Evolutionary conservation across 2,888 invertebrate species (phyloP).

Genomic region (Norana najaformis): DNA sequence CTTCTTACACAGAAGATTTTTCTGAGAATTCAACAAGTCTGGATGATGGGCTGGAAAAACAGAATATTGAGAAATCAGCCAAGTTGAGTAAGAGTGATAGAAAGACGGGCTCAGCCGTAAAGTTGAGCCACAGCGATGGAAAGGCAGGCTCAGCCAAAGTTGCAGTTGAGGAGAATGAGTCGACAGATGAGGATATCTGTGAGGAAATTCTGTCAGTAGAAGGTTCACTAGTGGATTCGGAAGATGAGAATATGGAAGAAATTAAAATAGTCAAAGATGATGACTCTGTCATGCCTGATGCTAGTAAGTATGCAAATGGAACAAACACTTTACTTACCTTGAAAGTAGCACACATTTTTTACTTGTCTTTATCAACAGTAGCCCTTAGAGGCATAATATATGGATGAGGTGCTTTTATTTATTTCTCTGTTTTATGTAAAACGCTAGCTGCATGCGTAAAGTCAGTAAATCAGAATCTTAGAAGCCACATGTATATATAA

Average conservation of each 20-base stretch:
- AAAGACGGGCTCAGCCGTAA: background rate
- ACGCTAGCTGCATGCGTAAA: background rate
- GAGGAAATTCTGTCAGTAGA: background rate
- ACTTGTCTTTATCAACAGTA: no score
- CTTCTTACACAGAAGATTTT: conserved; percentile 1
- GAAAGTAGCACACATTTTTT: background rate
- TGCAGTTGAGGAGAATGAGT: background rate
- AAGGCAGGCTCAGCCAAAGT: background rate
- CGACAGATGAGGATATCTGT: background rate
- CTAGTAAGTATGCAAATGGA: background rate
- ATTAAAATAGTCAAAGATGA: background rate
- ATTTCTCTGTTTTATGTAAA: background rate
- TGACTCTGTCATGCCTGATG: background rate
- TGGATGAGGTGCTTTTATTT: background rate
- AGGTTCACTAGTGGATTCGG: background rate
- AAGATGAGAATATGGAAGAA: background rate
- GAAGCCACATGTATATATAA: no score
- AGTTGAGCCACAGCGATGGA: background rate
- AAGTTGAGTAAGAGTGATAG: background rate
- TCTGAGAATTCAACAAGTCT: background rate
- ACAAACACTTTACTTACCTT: background rate
- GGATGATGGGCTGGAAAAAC: background rate
- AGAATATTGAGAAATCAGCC: background rate
- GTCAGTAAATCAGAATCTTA: background rate
- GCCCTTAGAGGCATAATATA: background rate